phyloP scores from a whole-genome alignment of 2,113 vertebrate species.

The Desmodus rotundus region DNA sequence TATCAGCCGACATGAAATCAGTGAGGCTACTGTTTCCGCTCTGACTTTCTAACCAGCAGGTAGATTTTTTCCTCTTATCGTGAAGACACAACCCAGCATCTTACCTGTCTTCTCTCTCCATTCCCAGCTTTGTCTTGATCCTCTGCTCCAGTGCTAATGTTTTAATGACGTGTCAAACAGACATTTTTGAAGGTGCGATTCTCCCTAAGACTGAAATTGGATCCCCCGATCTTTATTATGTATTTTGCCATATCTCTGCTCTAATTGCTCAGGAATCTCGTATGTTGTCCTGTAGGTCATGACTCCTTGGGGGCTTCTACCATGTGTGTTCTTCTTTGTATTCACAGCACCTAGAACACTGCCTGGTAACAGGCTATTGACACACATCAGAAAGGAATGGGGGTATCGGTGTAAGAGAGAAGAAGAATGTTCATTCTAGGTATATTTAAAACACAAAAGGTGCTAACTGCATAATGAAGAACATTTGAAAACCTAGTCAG shows the following conservation, averaged over 20 bases:
- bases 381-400: background rate
- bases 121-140: background rate
- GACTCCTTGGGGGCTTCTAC: background rate
- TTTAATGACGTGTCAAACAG: background rate
- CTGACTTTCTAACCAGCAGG: background rate
- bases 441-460: background rate
- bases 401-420: background rate
- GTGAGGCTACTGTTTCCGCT: background rate
- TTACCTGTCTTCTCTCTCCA: background rate
- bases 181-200: background rate
- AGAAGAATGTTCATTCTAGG: background rate
- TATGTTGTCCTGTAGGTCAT: background rate
- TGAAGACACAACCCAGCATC: too few relatives aligned
- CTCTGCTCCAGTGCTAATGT: background rate
- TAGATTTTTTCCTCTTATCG: background rate
- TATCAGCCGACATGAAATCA: background rate
- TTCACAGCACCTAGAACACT: background rate
- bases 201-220: background rate
- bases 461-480: background rate
- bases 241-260: background rate
- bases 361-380: background rate
- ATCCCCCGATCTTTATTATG: background rate
- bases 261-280: background rate
- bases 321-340: background rate
- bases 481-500: background rate